A percentile compares a stretch with the other conserved stretches of the same genome.
These are phyloP conservation scores for Bufo bufo DNA, from an alignment of 2,113 vertebrate species.

Conservation along the genomic window DNA sequence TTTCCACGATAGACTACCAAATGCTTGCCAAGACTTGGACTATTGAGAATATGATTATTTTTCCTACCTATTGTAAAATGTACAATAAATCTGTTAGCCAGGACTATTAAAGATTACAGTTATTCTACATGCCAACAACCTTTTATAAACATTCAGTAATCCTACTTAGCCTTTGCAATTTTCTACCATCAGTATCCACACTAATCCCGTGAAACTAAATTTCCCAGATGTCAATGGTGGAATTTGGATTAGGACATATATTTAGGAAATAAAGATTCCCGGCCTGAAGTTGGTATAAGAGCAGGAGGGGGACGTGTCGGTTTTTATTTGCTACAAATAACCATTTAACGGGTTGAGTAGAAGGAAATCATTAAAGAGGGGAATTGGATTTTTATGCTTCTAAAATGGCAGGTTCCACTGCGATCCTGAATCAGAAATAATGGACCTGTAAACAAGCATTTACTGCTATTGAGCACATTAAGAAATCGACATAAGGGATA, in stretches of 20 bases:
- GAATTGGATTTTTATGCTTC: conserved; percentile 39
- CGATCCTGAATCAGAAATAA: conserved; percentile 14
- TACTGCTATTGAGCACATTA: conserved; percentile 31
- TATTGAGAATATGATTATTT: neutral
- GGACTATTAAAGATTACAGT: neutral
- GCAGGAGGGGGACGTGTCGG: neutral
- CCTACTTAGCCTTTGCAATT: conserved; percentile 7
- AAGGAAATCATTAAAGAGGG: conserved; percentile 28
- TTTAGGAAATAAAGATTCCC: neutral
- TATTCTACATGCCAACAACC: neutral
- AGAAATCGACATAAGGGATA: neutral
- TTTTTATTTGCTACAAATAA: conserved; percentile 44
- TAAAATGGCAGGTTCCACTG: conserved; percentile 39
- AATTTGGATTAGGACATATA: neutral
- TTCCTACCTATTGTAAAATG: neutral
- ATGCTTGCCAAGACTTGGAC: neutral
- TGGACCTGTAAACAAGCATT: conserved; percentile 41
- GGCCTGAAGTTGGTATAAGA: neutral
- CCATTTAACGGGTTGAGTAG: conserved; percentile 11
- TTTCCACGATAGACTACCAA: neutral
- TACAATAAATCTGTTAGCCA: neutral
- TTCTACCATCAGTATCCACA: neutral
- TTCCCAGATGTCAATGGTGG: neutral
- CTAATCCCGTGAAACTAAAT: conserved; percentile 21
- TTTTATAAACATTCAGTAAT: conserved; percentile 19